These are phyloP conservation scores for Bacillus rossius DNA, from an alignment of 1,140 invertebrate genomes.

Conservation along the genomic window DNA sequence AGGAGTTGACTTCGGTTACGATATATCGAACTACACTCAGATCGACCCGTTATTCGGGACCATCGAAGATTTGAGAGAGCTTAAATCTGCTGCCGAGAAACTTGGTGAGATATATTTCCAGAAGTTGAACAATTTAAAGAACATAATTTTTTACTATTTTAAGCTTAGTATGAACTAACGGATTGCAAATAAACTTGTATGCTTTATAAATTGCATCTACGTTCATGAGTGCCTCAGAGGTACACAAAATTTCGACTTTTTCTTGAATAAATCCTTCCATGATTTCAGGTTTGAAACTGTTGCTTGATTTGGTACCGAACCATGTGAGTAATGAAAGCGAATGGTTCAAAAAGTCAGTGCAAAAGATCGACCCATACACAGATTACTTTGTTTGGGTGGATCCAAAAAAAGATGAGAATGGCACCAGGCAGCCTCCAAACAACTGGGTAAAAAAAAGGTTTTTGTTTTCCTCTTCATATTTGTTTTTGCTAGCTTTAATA, in stretches of 20 bases:
- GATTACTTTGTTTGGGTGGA: constrained; percentile 63
- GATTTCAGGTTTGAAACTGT: constrained; percentile 39
- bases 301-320: constrained; percentile 72
- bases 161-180: no score
- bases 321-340: constrained; percentile 62
- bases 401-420: constrained; percentile 23
- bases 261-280: no score
- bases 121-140: constrained; percentile 8
- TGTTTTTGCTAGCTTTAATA: no score
- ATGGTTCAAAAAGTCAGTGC: constrained; percentile 61
- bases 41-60: constrained; percentile 56
- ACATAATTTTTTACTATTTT: no score
- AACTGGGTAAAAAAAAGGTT: constrained; percentile 54
- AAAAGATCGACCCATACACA: constrained; percentile 48
- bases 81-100: constrained; percentile 38
- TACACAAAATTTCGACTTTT: no score
- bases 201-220: no score
- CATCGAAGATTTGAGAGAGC: constrained; percentile 52
- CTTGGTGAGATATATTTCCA: constrained; percentile 33
- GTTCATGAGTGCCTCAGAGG: no score
- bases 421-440: constrained; percentile 37
- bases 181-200: no score
- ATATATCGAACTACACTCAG: constrained; percentile 54
- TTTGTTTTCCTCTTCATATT: no score
- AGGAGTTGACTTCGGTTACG: constrained; percentile 59